Base-by-base conservation (phyloP, 2,113 vertebrate species). In the Elaphurus davidianus region DNA sequence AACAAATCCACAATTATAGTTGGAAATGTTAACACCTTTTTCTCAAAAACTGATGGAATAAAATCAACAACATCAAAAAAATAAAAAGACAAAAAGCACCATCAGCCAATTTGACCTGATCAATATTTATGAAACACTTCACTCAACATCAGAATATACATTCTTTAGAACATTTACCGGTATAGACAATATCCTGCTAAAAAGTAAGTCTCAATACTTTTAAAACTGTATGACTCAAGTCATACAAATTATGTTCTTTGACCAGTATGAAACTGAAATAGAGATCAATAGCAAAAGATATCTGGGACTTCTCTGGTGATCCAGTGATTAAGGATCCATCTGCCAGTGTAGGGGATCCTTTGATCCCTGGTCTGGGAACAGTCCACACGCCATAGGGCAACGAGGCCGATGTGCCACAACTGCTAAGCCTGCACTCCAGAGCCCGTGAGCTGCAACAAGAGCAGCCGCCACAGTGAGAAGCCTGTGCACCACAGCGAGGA, bases 41-140 rank as follows among this genome's bases (percentile, higher is more conserved):
- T 95, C 25, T 78, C 60, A 95, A n/a, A 43, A 78, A 92, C 4
- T 50, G 40, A 79, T 28, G 83, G 33, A 47, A 97, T 25, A 97
- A 92, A 95, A 96, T 87, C 36, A 71, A 28, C 23, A 94, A 60
- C 64, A 36, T 43, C 16, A n/a, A 36, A 43, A n/a, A 36, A 43
- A 30, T 6, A 82, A 91, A 91, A 87, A 79, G 52, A 83, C 50
- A 59, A 43, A 30, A 82, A 59, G 86, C 14, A 78, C 5, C 10
- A 81, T 87, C 50, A 71, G 47, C 5, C n/a, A 83, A 33, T 33
- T 33, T 60, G 21, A 74, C 14, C 64, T 91, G 81, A 40, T 28
- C 8, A 28, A 95, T 33, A 81, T 50, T 81, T 50, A 81, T 0
- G 1, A 81, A 33, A 81, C 16, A 50, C 47, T 81, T 10, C 19